Evolutionary conservation across 2,797 vertebrate species (phyloP).

Genomic region (Pipistrellus kuhlii): DNA sequence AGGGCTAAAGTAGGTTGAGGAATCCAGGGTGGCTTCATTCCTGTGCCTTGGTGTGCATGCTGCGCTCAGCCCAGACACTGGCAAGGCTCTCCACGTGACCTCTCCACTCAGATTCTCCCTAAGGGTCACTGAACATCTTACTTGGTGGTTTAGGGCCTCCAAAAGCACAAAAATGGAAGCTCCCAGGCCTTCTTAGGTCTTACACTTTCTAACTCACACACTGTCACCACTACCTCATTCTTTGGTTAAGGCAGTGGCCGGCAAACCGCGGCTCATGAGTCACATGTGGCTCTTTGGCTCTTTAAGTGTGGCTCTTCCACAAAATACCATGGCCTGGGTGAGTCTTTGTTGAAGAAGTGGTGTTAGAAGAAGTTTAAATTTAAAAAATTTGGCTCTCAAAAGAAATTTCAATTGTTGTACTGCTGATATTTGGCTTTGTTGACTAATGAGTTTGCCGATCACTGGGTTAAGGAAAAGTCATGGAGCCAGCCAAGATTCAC

Average conservation of each 20-base stretch:
- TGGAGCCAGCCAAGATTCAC: not conserved
- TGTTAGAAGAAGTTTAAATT: no score
- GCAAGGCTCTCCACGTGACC: not conserved
- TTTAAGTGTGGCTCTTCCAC: no score
- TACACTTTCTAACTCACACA: not conserved
- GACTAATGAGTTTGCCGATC: no score
- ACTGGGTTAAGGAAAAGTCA: not conserved
- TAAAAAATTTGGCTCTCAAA: no score
- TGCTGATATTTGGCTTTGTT: no score
- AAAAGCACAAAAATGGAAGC: slow-evolving; percentile 2
- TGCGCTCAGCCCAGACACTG: not conserved
- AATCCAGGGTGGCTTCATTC: not conserved
- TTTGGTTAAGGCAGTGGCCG: not conserved
- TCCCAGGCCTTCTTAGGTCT: not conserved
- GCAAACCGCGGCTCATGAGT: no score
- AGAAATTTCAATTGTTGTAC: no score
- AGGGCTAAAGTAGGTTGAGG: not conserved
- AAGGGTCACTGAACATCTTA: not conserved
- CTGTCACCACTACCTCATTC: not conserved
- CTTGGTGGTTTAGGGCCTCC: not conserved
- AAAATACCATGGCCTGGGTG: no score
- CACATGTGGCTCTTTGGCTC: no score
- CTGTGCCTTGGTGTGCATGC: not conserved
- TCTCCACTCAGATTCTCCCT: not conserved
- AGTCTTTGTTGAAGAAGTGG: no score